phyloP scores from a whole-genome alignment of 1,140 invertebrate species.

The Atta texana region DNA sequence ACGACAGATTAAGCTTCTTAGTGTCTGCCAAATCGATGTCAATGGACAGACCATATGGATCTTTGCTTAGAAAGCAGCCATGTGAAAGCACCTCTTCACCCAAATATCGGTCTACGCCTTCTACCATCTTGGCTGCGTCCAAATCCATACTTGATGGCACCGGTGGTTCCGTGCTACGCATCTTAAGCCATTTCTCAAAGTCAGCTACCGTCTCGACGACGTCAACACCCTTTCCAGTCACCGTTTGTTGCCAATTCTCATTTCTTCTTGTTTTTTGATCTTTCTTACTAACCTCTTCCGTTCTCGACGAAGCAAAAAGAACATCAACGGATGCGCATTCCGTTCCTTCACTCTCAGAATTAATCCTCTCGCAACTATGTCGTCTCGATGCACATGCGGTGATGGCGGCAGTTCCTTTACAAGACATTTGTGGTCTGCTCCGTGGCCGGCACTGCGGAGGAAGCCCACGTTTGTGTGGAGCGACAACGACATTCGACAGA shows the following conservation, averaged over 20 bases:
- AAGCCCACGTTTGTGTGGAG: constrained; percentile 65
- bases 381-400: constrained; percentile 76
- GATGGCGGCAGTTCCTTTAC: constrained; percentile 72
- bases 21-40: constrained; percentile 80
- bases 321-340: constrained; percentile 35
- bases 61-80: constrained; percentile 77
- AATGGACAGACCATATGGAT: constrained; percentile 74
- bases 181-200: constrained; percentile 83
- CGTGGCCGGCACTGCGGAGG: constrained; percentile 68
- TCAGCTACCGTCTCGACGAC: constrained; percentile 76
- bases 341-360: constrained; percentile 28
- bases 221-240: constrained; percentile 57
- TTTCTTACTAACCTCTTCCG: constrained; percentile 37
- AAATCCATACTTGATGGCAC: constrained; percentile 79
- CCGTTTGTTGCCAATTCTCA: constrained; percentile 14
- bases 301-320: not conserved
- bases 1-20: constrained; percentile 77
- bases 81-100: constrained; percentile 70
- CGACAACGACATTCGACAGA: constrained; percentile 71
- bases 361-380: constrained; percentile 23
- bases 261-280: constrained; percentile 33
- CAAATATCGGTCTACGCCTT: constrained; percentile 77
- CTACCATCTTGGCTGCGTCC: constrained; percentile 76
- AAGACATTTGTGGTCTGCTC: constrained; percentile 80
- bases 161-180: constrained; percentile 58